Conservation (phyloP, 1,140 invertebrate genomes). For the Zaprionus gabonicus region DNA sequence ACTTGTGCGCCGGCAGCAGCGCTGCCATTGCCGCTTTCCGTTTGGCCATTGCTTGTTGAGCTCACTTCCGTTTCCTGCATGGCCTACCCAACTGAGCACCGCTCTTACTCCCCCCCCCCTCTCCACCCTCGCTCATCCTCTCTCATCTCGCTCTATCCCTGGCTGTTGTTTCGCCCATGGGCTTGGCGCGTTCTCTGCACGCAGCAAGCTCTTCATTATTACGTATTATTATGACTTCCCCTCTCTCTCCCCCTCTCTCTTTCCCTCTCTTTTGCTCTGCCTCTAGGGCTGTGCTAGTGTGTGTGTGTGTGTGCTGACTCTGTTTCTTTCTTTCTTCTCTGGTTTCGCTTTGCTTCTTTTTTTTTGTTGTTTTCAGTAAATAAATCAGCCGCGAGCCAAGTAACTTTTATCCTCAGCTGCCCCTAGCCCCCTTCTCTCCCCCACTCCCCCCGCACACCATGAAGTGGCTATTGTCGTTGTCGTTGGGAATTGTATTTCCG, state of each 20-base stretch:
- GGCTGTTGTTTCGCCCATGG: constrained; percentile 39
- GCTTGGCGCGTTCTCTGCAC: constrained; percentile 21
- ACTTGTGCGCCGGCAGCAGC: background rate
- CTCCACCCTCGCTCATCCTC: too few relatives aligned
- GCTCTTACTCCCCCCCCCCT: background rate
- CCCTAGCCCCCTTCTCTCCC: background rate
- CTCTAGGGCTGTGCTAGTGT: background rate
- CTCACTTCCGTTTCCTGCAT: constrained; percentile 71
- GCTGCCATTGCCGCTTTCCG: constrained; percentile 32
- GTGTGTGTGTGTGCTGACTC: background rate
- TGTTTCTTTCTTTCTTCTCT: constrained; percentile 19
- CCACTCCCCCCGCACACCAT: too few relatives aligned
- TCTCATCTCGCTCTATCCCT: background rate
- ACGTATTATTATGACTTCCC: constrained; percentile 72
- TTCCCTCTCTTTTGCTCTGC: background rate
- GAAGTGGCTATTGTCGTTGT: constrained; percentile 42
- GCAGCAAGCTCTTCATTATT: constrained; percentile 64
- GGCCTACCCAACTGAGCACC: background rate
- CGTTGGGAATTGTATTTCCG: constrained; percentile 35
- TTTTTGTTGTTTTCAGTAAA: constrained; percentile 76
- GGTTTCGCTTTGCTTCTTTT: constrained; percentile 27
- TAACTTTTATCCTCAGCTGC: constrained; percentile 72
- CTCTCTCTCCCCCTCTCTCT: background rate
- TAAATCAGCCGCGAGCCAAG: constrained; percentile 75
- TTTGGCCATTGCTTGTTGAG: constrained; percentile 57